These are phyloP conservation scores for Mya arenaria DNA, from an alignment of 1,140 invertebrate species.

Conservation along the genomic window DNA sequence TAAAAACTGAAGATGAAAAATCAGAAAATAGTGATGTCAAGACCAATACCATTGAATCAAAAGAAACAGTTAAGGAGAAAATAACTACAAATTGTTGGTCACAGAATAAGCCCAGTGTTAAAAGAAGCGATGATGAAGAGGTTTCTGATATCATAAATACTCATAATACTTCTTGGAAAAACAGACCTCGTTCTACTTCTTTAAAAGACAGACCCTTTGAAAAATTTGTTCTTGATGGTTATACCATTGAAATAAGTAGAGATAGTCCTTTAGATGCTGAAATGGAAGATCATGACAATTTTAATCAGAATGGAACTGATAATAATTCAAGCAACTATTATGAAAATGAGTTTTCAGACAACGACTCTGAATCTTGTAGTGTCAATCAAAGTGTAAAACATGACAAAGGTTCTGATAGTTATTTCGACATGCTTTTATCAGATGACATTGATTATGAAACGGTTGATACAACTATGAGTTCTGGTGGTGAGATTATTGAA, in stretches of 20 bases:
- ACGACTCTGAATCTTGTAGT: no score
- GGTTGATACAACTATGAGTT: no score
- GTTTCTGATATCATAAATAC: neutral
- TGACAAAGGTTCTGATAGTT: no score
- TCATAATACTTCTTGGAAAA: neutral
- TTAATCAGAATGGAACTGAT: no score
- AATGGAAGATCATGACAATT: no score
- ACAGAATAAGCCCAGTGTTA: neutral
- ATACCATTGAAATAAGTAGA: constrained; percentile 39
- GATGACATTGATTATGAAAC: no score
- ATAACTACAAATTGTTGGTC: neutral
- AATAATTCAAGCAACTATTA: no score
- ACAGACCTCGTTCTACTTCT: neutral
- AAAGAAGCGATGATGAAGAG: neutral
- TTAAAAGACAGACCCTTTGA: constrained; percentile 1
- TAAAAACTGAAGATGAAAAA: neutral
- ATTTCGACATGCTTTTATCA: no score
- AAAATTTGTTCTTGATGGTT: constrained; percentile 6
- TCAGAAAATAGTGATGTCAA: neutral
- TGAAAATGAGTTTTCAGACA: no score
- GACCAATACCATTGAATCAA: neutral
- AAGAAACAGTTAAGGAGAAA: neutral
- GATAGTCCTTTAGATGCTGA: neutral
- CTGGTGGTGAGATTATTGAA: no score
- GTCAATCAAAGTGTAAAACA: no score